A percentile compares a stretch with the other conserved stretches of the same genome.
Conservation (phyloP, 1,140 invertebrate genomes). For the Tetramorium parvispinum region DNA sequence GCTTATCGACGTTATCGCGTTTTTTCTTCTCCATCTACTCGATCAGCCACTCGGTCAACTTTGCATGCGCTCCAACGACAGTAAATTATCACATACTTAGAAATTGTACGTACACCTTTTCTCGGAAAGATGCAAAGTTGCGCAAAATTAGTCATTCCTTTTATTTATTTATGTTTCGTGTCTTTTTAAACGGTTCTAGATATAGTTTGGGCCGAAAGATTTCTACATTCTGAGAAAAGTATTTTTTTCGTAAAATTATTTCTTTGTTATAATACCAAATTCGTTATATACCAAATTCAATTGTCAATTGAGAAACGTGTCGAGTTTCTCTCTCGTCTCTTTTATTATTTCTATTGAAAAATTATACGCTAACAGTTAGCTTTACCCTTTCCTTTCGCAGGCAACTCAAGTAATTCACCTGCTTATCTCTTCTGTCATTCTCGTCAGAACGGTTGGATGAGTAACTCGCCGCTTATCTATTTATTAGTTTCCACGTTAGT, state of each 20-base stretch:
- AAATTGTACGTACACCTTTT: background rate
- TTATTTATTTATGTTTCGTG: background rate
- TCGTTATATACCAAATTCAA: too few species aligned
- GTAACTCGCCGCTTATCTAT: background rate
- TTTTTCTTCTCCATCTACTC: slow-evolving; percentile 26
- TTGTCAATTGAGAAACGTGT: background rate
- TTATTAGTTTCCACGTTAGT: background rate
- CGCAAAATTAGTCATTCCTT: background rate
- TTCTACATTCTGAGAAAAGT: background rate
- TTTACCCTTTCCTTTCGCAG: background rate
- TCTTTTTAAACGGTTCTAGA: background rate
- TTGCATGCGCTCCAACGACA: background rate
- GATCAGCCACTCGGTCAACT: background rate
- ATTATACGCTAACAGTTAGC: background rate
- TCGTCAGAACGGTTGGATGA: background rate
- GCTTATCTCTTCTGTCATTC: slow-evolving; percentile 3
- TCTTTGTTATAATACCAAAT: too few species aligned
- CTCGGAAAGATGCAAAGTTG: background rate
- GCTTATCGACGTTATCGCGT: slow-evolving; percentile 20
- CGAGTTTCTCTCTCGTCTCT: background rate
- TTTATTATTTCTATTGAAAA: background rate
- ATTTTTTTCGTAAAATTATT: background rate
- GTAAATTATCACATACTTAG: background rate
- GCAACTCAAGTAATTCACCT: background rate
- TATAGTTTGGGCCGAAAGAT: background rate